A percentile compares a stretch with the other conserved stretches of the same genome.
Evolutionary conservation across 2,113 vertebrate species (phyloP).

Genomic region (Addax nasomaculatus): DNA sequence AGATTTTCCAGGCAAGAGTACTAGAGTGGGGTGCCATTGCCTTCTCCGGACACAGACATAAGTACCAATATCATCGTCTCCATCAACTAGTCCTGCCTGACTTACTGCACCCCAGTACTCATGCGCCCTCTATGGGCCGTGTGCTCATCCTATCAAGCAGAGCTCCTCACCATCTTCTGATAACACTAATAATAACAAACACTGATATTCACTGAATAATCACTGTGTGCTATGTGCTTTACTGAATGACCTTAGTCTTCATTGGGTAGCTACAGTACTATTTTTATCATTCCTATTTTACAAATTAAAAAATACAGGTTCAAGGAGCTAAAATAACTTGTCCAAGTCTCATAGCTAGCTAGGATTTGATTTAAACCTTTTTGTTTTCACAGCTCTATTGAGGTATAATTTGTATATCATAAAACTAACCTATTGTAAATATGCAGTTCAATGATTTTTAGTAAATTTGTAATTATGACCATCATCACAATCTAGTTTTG

Average conservation of each 20-base stretch:
- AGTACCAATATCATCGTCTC: neutral
- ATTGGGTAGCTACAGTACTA: neutral
- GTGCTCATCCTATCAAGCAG: neutral
- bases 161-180: neutral
- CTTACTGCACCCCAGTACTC: neutral
- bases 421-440: neutral
- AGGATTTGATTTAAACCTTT: conserved; percentile 4
- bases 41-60: neutral
- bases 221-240: neutral
- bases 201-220: neutral
- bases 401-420: neutral
- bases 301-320: neutral
- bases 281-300: conserved; percentile 13
- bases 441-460: neutral
- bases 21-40: too few relatives aligned
- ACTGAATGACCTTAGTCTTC: neutral
- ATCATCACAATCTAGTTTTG: neutral
- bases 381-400: neutral
- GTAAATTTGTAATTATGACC: neutral
- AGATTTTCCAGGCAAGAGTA: too few relatives aligned
- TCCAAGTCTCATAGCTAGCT: neutral
- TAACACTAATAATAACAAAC: neutral
- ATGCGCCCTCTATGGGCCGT: too few relatives aligned
- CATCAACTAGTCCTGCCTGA: neutral
- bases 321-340: neutral